Evolutionary conservation across 1,140 invertebrate species (phyloP).

Genomic region (Drosophila parabipectinata): DNA sequence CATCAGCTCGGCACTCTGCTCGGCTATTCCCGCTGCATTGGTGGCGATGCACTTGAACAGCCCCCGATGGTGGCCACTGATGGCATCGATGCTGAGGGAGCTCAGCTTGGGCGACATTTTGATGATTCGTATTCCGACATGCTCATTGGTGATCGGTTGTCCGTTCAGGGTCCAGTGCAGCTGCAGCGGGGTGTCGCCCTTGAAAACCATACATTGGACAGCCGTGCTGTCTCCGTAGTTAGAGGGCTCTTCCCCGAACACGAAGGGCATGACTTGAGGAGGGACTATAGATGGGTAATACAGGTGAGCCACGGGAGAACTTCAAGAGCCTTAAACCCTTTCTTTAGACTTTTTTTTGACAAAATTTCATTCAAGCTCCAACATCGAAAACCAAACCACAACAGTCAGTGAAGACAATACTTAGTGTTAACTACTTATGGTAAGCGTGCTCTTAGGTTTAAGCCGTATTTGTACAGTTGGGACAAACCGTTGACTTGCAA

Average conservation of each 20-base stretch:
- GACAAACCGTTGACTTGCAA: slow-evolving; percentile 87
- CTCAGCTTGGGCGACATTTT: slow-evolving; percentile 87
- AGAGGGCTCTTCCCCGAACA: slow-evolving; percentile 88
- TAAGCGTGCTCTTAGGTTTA: slow-evolving; percentile 51
- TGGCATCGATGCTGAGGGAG: slow-evolving; percentile 89
- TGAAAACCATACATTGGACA: slow-evolving; percentile 89
- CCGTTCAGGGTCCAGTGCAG: slow-evolving; percentile 92
- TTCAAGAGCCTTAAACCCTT: neutral
- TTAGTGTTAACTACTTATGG: slow-evolving; percentile 19
- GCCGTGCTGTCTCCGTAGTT: slow-evolving; percentile 88
- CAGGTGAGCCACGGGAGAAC: too few species aligned
- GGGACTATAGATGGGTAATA: slow-evolving; percentile 72
- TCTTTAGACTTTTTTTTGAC: neutral
- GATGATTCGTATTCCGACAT: slow-evolving; percentile 85
- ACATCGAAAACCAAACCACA: slow-evolving; percentile 48
- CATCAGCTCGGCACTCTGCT: slow-evolving; percentile 86
- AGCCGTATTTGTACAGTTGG: slow-evolving; percentile 3
- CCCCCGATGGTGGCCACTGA: slow-evolving; percentile 88
- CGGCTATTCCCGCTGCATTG: slow-evolving; percentile 88
- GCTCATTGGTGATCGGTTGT: slow-evolving; percentile 77
- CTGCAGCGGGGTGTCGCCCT: slow-evolving; percentile 90
- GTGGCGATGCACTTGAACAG: slow-evolving; percentile 89
- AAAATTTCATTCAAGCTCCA: slow-evolving; percentile 40
- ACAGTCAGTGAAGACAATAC: slow-evolving; percentile 34
- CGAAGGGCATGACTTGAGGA: slow-evolving; percentile 90